Base-by-base conservation (phyloP, 2,888 invertebrate species). In the Plebejus melissa region DNA sequence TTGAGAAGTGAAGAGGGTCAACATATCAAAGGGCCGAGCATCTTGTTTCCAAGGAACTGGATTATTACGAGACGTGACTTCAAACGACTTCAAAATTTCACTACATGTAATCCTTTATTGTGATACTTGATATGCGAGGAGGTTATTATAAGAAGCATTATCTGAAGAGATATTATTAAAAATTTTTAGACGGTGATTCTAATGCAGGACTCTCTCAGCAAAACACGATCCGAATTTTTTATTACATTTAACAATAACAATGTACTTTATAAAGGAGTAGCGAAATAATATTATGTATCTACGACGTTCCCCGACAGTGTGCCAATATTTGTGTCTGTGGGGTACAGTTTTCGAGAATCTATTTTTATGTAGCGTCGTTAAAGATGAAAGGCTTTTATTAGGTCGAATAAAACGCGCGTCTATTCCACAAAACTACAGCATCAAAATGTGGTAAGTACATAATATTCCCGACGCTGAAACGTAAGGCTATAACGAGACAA, bases 1-100 rank as follows among this genome's bases (percentile, higher is more conserved):
- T 83, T 84, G 84, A 83, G 84, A 85, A 86, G 83, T 88, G 90
- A 90, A 86, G 83, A 90, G 90, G 91, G 90, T 90, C 79, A 77
- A 78, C 77, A 85, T 86, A 88, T 87, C 86, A 86, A 84, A 84
- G 85, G 76, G 76, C 77, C 78, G 90, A 89, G 90, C 82, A 83
- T 82, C 84, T 85, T 83, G 86, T 85, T 86, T 80, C 79, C 84
- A 83, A 85, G 84, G 86, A 85, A 85, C 82, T 83, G 77, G 83
- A 82, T 87, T 82, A 83, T 77, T 84, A 82, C 81, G 82, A 82
- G 83, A 84, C 79, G 81, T 81, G 81, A 83, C 84, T 84, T 83
- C 82, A 82, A 83, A 83, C 77, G 75, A 75, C 76, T 79, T 75
- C 46, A 75, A 77, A 76, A 76, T 69, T 75, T 57, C 76, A 77